Percentiles rank a stretch among this genome's conserved stretches.
These are phyloP conservation scores for Trichechus manatus DNA, from an alignment of 2,113 vertebrate genomes.

Conservation along the genomic window DNA sequence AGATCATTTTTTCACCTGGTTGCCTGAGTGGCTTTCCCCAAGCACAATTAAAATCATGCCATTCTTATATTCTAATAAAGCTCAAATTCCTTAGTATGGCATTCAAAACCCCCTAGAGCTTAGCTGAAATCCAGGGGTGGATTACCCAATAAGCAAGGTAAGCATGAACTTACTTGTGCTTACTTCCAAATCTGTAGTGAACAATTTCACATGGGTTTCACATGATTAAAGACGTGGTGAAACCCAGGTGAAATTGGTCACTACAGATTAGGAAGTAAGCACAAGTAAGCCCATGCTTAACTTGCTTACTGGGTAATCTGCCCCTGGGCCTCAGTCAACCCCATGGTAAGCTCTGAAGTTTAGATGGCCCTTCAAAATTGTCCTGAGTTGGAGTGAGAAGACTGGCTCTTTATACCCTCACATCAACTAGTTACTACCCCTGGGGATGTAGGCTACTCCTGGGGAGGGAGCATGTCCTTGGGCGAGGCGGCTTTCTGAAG, in stretches of 20 bases:
- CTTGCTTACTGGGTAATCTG: no score
- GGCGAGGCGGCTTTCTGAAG: neutral
- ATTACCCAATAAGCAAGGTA: no score
- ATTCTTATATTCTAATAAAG: neutral
- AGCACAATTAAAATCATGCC: neutral
- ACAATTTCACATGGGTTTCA: no score
- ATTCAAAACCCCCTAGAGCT: neutral
- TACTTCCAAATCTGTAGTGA: no score
- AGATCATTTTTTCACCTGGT: neutral
- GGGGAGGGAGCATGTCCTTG: neutral
- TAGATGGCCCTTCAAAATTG: neutral
- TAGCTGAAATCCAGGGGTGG: neutral
- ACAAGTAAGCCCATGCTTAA: no score
- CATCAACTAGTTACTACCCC: no score
- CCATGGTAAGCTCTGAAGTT: neutral
- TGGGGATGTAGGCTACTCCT: neutral
- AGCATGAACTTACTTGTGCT: no score
- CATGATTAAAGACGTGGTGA: no score
- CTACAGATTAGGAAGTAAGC: no score
- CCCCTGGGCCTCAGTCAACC: no score
- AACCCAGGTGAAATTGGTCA: no score
- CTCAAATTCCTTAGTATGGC: neutral
- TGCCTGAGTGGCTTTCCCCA: neutral
- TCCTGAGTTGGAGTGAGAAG: no score
- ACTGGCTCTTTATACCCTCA: neutral